Evolutionary conservation across 2,797 vertebrate species (phyloP).

Genomic region (Hephaestus fuliginosus): DNA sequence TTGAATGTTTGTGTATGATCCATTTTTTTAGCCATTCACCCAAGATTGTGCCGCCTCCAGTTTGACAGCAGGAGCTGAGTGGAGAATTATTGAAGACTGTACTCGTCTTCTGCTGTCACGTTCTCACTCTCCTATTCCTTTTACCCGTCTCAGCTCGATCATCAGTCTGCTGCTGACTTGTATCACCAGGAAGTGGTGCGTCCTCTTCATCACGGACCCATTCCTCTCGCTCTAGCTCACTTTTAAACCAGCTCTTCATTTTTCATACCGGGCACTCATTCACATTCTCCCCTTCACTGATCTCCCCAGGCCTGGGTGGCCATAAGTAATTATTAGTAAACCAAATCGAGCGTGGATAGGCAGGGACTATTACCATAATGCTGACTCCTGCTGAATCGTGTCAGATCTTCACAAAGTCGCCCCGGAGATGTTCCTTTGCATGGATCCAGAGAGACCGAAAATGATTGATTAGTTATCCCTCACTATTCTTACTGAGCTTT

Average conservation of each 20-base stretch:
- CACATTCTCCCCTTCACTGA: conserved; percentile 48
- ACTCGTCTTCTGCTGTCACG: not conserved
- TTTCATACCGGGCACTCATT: conserved; percentile 48
- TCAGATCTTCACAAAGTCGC: conserved; percentile 52
- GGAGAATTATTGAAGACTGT: conserved; percentile 32
- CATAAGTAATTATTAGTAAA: conserved; percentile 77
- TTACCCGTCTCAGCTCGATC: conserved; percentile 42
- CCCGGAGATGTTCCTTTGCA: not conserved
- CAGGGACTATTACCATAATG: conserved; percentile 59
- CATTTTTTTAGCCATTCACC: conserved; percentile 23
- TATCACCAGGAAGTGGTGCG: conserved; percentile 27
- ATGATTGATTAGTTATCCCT: not conserved
- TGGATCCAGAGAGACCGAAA: not conserved
- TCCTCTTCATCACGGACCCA: conserved; percentile 51
- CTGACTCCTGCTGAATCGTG: conserved; percentile 58
- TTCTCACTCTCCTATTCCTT: conserved; percentile 1
- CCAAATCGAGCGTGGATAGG: conserved; percentile 62
- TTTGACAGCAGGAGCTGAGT: conserved; percentile 37
- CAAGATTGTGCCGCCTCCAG: conserved; percentile 9
- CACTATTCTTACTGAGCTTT: not conserved
- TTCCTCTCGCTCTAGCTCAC: conserved; percentile 20
- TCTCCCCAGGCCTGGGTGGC: conserved; percentile 45
- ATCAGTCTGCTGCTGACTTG: conserved; percentile 48
- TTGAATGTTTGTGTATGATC: conserved; percentile 40
- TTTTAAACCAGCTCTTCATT: conserved; percentile 54